phyloP scores from a whole-genome alignment of 2,113 vertebrate genomes.

The Glareola pratincola region DNA sequence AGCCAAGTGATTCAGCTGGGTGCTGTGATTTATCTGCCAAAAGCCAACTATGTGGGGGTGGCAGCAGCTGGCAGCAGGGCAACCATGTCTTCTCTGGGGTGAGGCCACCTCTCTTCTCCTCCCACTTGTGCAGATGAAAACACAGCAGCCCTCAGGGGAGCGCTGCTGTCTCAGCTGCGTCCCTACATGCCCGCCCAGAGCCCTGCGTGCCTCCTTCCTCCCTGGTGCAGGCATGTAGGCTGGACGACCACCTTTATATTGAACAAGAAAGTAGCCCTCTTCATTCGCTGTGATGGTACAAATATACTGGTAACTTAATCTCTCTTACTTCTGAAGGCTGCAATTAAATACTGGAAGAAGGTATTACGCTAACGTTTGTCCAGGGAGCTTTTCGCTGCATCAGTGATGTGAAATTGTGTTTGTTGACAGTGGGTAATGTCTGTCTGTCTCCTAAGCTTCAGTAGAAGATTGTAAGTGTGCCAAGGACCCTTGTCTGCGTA shows the following conservation, averaged over 20 bases:
- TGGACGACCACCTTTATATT: neutral
- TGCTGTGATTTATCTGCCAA: neutral
- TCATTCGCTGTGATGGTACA: neutral
- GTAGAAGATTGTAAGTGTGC: slow-evolving; percentile 24
- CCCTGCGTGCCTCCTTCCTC: fast-evolving
- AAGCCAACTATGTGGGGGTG: neutral
- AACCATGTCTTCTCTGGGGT: neutral
- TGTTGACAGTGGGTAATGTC: slow-evolving; percentile 49
- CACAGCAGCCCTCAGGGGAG: neutral
- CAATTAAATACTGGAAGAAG: slow-evolving; percentile 37
- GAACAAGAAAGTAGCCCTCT: neutral
- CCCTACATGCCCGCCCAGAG: neutral
- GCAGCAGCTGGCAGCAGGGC: neutral
- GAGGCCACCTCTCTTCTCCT: neutral
- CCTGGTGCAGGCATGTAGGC: neutral
- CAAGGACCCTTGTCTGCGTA: slow-evolving; percentile 20
- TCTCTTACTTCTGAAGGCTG: slow-evolving; percentile 12
- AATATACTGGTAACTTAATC: neutral
- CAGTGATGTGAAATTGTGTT: slow-evolving; percentile 9
- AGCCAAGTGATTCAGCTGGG: neutral
- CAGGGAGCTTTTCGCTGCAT: slow-evolving; percentile 51
- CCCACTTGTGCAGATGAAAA: neutral
- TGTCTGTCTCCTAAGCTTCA: slow-evolving; percentile 47
- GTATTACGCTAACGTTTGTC: slow-evolving; percentile 42
- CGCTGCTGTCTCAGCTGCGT: neutral